These are phyloP conservation scores for Trichosurus vulpecula DNA, from an alignment of 2,797 vertebrate genomes.

Conservation along the genomic window DNA sequence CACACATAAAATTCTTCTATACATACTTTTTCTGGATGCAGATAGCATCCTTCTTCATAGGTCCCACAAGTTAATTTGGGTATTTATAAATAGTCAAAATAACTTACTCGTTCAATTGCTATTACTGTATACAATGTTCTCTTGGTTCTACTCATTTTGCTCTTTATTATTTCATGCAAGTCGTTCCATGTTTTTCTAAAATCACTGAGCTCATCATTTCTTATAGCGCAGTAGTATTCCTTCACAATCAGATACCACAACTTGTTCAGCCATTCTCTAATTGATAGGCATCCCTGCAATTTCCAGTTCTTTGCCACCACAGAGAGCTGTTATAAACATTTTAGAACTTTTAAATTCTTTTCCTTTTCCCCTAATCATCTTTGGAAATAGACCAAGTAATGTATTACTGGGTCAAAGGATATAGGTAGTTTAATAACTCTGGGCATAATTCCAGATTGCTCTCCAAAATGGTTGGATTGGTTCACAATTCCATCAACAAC, in stretches of 20 bases:
- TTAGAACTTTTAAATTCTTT: neutral
- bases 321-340: neutral
- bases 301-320: neutral
- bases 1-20: neutral
- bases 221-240: neutral
- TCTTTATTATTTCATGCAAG: neutral
- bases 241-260: neutral
- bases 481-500: neutral
- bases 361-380: neutral
- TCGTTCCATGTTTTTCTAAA: neutral
- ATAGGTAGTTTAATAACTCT: neutral
- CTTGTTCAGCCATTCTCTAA: neutral
- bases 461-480: neutral
- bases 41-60: neutral
- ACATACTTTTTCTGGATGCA: neutral
- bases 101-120: neutral
- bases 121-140: neutral
- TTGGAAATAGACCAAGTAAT: neutral
- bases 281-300: neutral
- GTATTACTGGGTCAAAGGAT: neutral
- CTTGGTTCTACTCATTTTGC: neutral
- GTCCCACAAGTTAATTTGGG: neutral
- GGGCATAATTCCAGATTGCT: neutral
- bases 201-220: neutral
- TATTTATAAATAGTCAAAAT: neutral